A percentile compares a stretch with the other conserved stretches of the same genome.
phyloP scores from a whole-genome alignment of 2,888 invertebrate species.

The Ochropleura leucogaster region DNA sequence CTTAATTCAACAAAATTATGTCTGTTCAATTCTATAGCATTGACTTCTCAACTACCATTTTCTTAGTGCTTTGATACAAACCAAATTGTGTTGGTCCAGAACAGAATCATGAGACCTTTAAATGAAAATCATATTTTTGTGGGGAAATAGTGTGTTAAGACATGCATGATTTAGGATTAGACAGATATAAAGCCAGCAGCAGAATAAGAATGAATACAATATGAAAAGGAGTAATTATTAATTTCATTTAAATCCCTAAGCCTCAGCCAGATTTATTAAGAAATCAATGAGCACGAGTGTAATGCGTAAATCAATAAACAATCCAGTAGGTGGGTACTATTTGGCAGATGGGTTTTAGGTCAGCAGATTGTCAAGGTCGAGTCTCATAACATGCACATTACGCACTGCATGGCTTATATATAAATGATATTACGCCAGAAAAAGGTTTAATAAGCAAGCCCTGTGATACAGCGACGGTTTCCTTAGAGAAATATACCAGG shows the following conservation, averaged over 20 bases:
- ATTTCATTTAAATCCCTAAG: background rate
- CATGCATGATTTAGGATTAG: background rate
- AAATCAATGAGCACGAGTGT: background rate
- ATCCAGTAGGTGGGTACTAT: constrained; percentile 27
- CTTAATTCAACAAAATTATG: too few relatives aligned
- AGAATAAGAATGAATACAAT: background rate
- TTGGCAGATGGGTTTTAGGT: constrained; percentile 42
- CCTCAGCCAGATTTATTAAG: background rate
- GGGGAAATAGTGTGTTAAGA: too few relatives aligned
- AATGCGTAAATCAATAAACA: constrained; percentile 41
- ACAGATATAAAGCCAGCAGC: too few relatives aligned
- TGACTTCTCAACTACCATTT: background rate
- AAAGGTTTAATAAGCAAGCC: background rate
- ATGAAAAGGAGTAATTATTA: background rate
- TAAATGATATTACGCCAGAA: background rate
- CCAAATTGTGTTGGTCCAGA: too few relatives aligned
- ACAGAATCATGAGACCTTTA: background rate
- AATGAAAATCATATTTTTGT: background rate
- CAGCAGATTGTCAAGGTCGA: constrained; percentile 52
- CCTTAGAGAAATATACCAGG: constrained; percentile 28
- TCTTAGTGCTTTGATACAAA: too few relatives aligned
- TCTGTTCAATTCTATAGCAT: background rate
- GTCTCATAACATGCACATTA: constrained; percentile 32
- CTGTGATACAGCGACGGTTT: background rate
- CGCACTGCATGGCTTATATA: background rate